Base-by-base conservation (phyloP, 1,140 invertebrate genomes). In the Philotrypesis tridentata region DNA sequence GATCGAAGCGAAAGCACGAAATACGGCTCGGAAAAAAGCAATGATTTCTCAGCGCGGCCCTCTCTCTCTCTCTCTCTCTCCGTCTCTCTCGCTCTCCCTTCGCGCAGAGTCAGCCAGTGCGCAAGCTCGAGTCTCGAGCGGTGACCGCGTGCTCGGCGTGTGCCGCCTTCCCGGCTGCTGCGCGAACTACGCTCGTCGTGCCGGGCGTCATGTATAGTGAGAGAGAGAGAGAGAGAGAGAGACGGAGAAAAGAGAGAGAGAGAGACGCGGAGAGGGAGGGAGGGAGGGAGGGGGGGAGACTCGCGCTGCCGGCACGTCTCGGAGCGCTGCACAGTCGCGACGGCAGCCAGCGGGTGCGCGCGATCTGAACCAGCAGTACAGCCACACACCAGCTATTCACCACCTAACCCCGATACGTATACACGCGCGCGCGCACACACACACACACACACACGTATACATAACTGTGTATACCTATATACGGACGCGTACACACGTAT, bases 301-400 rank as follows among this genome's bases (percentile, higher is more conserved):
- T 29, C 61, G 23, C 61, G 61, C 23, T 29, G 61, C 61, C 48
- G 73, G 25, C 60, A 21, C 27, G 61, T 27, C 23, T 31, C 61
- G 25, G 37, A 87, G 87, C 87, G 89, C 88, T 88, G 89, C 89
- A 91, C 89, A 91, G 90, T 91, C 90, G 90, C 90, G 90, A 91
- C 90, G 90, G 90, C 90, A 91, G 89, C 89, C 90, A 91, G 89
- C 90, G 90, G 89, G 48, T 55, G 48, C 90, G 90, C 90, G 89
- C 89, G 88, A 89, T 88, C 88, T 55, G 48, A 55, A 17, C 48
- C 48, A 55, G 48, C 48, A 55, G 48, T 17, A 55, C 48, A 55
- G 48, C n/a, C n/a, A n/a, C 48, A 55, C 21, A 17, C 48, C 48
- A 55, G 17, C 48, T 55, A 55, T 17, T 55, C 48, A 55, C 21